Percentiles rank a stretch among this genome's conserved stretches.
phyloP scores from a whole-genome alignment of 2,113 vertebrate genomes.

The Pseudonaja textilis region DNA sequence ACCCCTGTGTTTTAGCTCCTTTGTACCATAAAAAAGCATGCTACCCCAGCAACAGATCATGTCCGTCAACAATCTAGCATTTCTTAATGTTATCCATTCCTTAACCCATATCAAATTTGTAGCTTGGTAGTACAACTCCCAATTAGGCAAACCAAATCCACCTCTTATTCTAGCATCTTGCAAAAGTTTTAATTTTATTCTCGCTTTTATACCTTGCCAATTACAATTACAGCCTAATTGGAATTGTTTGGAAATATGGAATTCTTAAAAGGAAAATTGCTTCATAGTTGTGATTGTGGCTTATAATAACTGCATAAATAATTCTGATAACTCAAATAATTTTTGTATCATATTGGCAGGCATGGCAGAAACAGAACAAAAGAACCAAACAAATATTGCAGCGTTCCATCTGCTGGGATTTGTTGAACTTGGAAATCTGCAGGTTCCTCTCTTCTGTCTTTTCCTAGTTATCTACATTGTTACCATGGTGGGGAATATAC shows the following conservation, averaged over 20 bases:
- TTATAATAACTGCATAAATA: not conserved
- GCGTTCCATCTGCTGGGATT: conserved; percentile 7
- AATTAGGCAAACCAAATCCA: too few relatives aligned
- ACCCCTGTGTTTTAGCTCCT: too few relatives aligned
- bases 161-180: too few relatives aligned
- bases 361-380: not conserved
- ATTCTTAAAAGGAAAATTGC: not conserved
- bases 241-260: not conserved
- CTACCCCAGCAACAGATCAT: too few relatives aligned
- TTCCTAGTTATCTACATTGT: conserved; percentile 11
- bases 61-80: too few relatives aligned
- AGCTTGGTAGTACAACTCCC: too few relatives aligned
- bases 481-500: conserved; percentile 2
- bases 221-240: too few relatives aligned
- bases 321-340: not conserved
- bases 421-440: not conserved
- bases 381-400: conserved; percentile 1
- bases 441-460: not conserved
- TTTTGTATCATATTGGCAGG: not conserved
- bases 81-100: too few relatives aligned
- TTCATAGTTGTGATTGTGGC: not conserved
- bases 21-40: too few relatives aligned
- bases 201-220: too few relatives aligned
- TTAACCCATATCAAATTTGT: too few relatives aligned
- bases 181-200: too few relatives aligned